Percentiles rank a stretch among this genome's conserved stretches.
phyloP scores from a whole-genome alignment of 2,888 invertebrate species.

The Argynnis bischoffii region DNA sequence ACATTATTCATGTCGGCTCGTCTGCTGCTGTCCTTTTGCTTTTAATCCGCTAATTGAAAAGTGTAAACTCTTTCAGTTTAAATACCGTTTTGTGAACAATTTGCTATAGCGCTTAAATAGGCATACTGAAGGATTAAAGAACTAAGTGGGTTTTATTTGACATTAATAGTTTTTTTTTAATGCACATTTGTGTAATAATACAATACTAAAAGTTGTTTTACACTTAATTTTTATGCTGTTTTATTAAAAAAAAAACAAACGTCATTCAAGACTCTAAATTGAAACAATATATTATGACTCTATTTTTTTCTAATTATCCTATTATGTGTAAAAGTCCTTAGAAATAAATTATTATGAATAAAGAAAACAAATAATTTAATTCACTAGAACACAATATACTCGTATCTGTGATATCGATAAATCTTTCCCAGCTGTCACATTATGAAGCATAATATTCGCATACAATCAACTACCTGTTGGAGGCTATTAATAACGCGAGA shows the following conservation, averaged over 20 bases:
- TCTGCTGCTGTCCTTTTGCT: slow-evolving; percentile 18
- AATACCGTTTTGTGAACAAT: slow-evolving; percentile 18
- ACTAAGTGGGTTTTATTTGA: slow-evolving; percentile 12
- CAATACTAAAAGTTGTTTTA: not conserved
- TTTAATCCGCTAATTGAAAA: slow-evolving; percentile 24
- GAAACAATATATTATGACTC: too few species aligned
- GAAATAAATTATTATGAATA: too few species aligned
- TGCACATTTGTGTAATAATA: not conserved
- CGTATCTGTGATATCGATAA: slow-evolving; percentile 4
- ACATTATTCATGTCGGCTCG: slow-evolving; percentile 22
- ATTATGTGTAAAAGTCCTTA: too few species aligned
- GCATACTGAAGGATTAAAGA: slow-evolving; percentile 5
- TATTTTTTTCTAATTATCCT: too few species aligned
- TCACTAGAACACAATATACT: slow-evolving; percentile 1
- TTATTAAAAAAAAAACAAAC: too few species aligned
- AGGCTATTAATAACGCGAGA: slow-evolving; percentile 18
- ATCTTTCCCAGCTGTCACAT: slow-evolving; percentile 9
- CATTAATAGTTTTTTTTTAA: not conserved
- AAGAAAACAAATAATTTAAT: not conserved
- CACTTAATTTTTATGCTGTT: too few species aligned
- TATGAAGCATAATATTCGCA: slow-evolving; percentile 20
- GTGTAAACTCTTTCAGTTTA: slow-evolving; percentile 16
- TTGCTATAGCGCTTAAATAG: slow-evolving; percentile 18
- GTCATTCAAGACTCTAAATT: too few species aligned
- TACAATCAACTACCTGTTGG: slow-evolving; percentile 20